A percentile compares a stretch with the other conserved stretches of the same genome.
Evolutionary conservation across 2,113 vertebrate species (phyloP).

Genomic region (Phrynosoma platyrhinos): DNA sequence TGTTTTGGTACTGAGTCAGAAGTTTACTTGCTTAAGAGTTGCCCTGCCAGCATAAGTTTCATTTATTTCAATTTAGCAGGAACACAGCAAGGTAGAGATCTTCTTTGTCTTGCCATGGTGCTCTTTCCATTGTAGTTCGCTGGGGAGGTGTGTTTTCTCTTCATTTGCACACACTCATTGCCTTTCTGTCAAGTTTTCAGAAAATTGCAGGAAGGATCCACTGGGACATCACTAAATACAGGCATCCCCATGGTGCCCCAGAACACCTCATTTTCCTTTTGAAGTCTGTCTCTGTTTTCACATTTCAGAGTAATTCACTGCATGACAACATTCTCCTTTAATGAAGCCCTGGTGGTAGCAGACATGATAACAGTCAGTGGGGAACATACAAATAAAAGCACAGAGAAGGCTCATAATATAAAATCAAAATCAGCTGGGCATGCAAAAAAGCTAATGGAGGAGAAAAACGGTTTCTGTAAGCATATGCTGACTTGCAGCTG

Average conservation of each 20-base stretch:
- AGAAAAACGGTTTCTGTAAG: constrained; percentile 60
- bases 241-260: constrained; percentile 29
- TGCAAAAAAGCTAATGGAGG: constrained; percentile 63
- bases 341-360: constrained; percentile 62
- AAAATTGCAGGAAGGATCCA: constrained; percentile 52
- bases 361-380: constrained; percentile 39
- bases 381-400: constrained; percentile 49
- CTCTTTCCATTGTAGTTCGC: constrained; percentile 26
- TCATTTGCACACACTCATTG: constrained; percentile 61
- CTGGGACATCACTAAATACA: constrained; percentile 53
- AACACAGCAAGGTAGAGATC: neutral
- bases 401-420: constrained; percentile 28
- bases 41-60: constrained; percentile 8
- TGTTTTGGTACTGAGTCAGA: neutral
- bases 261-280: constrained; percentile 54
- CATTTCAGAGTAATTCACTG: constrained; percentile 55
- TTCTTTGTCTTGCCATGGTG: constrained; percentile 37
- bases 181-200: constrained; percentile 61
- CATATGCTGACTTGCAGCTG: constrained; percentile 60
- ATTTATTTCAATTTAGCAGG: constrained; percentile 23
- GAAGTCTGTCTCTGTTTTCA: constrained; percentile 45
- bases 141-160: constrained; percentile 37
- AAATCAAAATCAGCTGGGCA: constrained; percentile 57
- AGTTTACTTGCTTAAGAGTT: neutral
- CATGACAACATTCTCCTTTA: constrained; percentile 58